Evolutionary conservation across 2,113 vertebrate species (phyloP), one percentile per base, ranked within the genome.

Genomic region (Erpornis zantholeuca): DNA sequence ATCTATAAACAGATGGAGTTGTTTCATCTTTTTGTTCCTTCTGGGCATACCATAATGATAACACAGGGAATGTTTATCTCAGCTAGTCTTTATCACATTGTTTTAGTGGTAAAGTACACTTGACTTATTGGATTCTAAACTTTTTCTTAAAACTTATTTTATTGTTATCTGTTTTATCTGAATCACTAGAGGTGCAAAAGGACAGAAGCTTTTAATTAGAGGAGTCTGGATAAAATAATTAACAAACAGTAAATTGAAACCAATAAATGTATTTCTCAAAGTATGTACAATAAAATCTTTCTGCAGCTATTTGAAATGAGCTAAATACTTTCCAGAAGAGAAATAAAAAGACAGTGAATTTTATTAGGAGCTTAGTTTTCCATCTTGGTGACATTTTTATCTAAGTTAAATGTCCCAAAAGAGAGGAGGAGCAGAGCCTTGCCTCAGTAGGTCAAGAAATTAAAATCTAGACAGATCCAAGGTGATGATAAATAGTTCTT

Each of bases 121-220:
- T 82, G 75, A 93, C 75, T 93, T 93, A 85, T 9, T 80, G 47
- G 31, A 92, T 86, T 83, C 75, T 63, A 42, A 38, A 77, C 18
- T 70, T 95, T 93, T 88, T 81, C 54, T 86, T 83, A 86, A 73
- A 94, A 88, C 16, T 65, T 76, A 83, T 72, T 92, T 95, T 91
- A 86, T 47, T 91, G 31, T 90, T 93, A 80, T 86, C 87, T 69
- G 14, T 64, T 92, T 85, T 50, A 69, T 88, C 88, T 79, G 68
- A 90, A 45, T 57, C 40, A 66, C 35, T 54, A 59, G 52, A 66
- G 23, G 21, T 88, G 57, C 36, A 90, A 96, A 87, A 94, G 63
- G 82, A 77, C n/a, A 86, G 36, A 73, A 90, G 63, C 35, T 90
- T 92, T 92, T 92, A 90, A 93, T 94, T 90, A 96, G 90, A 80